A percentile compares a stretch with the other conserved stretches of the same genome.
Evolutionary conservation across 2,113 vertebrate species (phyloP).

Genomic region (Alethe diademata): DNA sequence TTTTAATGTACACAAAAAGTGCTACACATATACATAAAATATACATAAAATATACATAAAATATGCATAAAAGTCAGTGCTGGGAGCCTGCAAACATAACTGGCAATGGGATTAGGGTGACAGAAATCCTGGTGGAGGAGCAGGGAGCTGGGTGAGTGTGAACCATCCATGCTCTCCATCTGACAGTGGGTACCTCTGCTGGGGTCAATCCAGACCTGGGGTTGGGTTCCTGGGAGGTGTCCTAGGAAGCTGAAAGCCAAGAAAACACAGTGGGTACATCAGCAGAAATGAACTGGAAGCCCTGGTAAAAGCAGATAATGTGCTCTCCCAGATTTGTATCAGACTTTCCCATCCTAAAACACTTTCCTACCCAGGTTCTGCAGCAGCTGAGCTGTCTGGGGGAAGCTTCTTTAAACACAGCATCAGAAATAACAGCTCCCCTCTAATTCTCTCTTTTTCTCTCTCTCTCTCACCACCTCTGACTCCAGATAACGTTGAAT

Average conservation of each 20-base stretch:
- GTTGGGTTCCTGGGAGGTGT: neutral
- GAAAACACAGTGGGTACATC: fast-evolving
- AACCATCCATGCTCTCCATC: neutral
- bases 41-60: neutral
- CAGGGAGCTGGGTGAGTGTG: neutral
- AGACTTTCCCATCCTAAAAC: neutral
- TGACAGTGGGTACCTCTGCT: neutral
- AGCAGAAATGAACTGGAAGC: neutral
- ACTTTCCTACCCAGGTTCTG: neutral
- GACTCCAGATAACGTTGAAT: conserved; percentile 89
- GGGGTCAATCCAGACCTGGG: neutral
- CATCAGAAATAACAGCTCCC: neutral
- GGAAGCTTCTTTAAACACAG: neutral
- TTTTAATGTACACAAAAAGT: neutral
- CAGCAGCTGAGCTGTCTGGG: neutral
- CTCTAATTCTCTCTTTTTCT: neutral
- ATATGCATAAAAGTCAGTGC: neutral
- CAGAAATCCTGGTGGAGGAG: neutral
- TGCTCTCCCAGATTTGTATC: neutral
- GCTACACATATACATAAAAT: neutral
- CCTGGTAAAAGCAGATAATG: neutral
- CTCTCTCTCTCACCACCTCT: neutral
- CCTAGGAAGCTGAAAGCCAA: neutral
- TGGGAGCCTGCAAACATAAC: neutral
- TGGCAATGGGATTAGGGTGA: neutral